Percentiles rank a stretch among this genome's conserved stretches.
These are phyloP conservation scores for Acanthococcus lagerstroemiae DNA, from an alignment of 2,888 invertebrate genomes.

Conservation along the genomic window DNA sequence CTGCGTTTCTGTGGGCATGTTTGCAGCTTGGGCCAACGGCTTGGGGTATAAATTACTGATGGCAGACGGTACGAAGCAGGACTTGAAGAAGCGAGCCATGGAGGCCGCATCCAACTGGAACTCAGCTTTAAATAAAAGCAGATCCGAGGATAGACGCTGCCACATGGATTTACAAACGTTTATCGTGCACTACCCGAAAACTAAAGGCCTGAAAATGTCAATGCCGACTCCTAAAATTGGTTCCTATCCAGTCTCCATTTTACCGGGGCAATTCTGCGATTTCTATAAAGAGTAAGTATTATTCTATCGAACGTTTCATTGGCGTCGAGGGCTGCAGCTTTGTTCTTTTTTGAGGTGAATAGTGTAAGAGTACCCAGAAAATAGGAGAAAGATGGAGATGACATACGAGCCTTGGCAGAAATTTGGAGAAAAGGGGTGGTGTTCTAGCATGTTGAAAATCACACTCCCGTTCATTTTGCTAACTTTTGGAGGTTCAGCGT, in stretches of 20 bases:
- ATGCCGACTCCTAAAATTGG: conserved; percentile 50
- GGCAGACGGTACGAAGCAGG: conserved; percentile 33
- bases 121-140: conserved; percentile 63
- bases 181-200: conserved; percentile 66
- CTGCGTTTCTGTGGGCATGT: neutral
- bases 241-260: conserved; percentile 80
- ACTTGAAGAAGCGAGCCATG: conserved; percentile 49
- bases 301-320: neutral
- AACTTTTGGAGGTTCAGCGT: too few species aligned
- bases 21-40: conserved; percentile 25
- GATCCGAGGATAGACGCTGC: conserved; percentile 59
- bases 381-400: too few species aligned
- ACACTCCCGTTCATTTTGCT: too few species aligned
- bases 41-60: conserved; percentile 29
- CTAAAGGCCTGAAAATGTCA: conserved; percentile 43
- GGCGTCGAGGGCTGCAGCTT: too few species aligned
- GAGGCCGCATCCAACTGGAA: conserved; percentile 85
- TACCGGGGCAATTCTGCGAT: conserved; percentile 94
- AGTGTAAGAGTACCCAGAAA: too few species aligned
- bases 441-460: too few species aligned
- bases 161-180: conserved; percentile 89
- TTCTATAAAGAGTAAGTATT: conserved; percentile 47
- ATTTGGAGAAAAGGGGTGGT: too few species aligned
- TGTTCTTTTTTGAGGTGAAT: too few species aligned
- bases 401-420: too few species aligned